Percentiles rank a stretch among this genome's conserved stretches.
Evolutionary conservation across 2,113 vertebrate species (phyloP).

Genomic region (Actinemys pallida): DNA sequence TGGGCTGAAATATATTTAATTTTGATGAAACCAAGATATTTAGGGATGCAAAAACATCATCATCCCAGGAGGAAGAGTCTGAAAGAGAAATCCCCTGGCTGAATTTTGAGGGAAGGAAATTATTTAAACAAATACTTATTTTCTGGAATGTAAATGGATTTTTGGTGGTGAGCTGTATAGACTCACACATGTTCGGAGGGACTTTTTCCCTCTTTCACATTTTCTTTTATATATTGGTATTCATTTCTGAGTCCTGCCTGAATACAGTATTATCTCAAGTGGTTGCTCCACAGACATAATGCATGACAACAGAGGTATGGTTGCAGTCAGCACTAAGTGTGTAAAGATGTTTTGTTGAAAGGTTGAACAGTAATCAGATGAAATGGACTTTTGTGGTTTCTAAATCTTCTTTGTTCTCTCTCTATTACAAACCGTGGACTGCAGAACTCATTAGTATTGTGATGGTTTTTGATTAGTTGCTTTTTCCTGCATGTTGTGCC

Average conservation of each 20-base stretch:
- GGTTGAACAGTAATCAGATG: background rate
- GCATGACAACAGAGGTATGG: background rate
- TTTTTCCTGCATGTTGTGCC: background rate
- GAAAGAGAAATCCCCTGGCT: conserved; percentile 25
- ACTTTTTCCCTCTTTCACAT: background rate
- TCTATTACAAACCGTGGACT: background rate
- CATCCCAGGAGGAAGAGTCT: background rate
- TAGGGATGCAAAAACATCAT: conserved; percentile 36
- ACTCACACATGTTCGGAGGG: background rate
- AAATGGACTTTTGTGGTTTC: background rate
- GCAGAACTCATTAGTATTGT: background rate
- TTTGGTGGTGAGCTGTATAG: background rate
- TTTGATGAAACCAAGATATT: conserved; percentile 29
- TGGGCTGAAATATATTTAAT: conserved; percentile 12
- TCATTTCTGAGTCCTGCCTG: background rate
- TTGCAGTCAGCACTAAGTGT: background rate
- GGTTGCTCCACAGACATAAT: fast-evolving
- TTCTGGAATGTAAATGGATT: conserved; percentile 24
- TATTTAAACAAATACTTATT: conserved; percentile 18
- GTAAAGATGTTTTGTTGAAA: background rate
- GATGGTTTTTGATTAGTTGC: background rate
- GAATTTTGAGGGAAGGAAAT: conserved; percentile 30
- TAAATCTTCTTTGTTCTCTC: background rate
- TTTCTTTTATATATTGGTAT: background rate
- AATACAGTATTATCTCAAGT: background rate